These are phyloP conservation scores for Variabilichromis moorii DNA, from an alignment of 2,113 vertebrate species.

Conservation along the genomic window DNA sequence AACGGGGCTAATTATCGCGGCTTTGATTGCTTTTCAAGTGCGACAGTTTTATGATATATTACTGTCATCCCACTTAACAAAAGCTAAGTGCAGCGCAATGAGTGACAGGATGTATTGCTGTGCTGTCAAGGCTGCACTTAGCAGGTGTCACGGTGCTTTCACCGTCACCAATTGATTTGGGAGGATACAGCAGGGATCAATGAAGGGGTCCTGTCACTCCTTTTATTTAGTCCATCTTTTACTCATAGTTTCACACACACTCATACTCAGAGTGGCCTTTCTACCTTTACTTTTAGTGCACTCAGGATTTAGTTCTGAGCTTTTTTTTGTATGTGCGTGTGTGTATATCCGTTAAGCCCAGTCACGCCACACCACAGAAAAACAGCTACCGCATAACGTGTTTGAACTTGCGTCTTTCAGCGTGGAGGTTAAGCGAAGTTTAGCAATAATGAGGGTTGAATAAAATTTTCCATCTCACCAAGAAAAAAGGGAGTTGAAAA, in stretches of 20 bases:
- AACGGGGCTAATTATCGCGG: neutral
- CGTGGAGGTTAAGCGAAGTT: neutral
- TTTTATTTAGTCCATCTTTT: neutral
- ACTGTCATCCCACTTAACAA: neutral
- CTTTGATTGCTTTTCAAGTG: neutral
- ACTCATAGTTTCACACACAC: neutral
- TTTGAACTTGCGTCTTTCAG: neutral
- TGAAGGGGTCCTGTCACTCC: neutral
- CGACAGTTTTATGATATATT: neutral
- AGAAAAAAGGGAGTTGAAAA: neutral
- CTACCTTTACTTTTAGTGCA: neutral
- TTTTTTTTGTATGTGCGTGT: neutral
- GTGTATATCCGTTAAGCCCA: neutral
- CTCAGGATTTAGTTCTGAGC: neutral
- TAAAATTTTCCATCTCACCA: neutral
- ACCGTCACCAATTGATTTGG: neutral
- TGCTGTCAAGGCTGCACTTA: neutral
- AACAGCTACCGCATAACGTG: neutral
- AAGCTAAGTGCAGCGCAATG: neutral
- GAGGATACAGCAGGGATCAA: neutral
- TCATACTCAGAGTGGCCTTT: neutral
- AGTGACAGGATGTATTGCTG: neutral
- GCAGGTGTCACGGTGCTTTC: neutral
- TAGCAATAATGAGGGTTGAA: neutral
- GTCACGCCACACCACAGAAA: neutral